phyloP scores from a whole-genome alignment of 2,888 invertebrate species.

The Sminthurides aquaticus region DNA sequence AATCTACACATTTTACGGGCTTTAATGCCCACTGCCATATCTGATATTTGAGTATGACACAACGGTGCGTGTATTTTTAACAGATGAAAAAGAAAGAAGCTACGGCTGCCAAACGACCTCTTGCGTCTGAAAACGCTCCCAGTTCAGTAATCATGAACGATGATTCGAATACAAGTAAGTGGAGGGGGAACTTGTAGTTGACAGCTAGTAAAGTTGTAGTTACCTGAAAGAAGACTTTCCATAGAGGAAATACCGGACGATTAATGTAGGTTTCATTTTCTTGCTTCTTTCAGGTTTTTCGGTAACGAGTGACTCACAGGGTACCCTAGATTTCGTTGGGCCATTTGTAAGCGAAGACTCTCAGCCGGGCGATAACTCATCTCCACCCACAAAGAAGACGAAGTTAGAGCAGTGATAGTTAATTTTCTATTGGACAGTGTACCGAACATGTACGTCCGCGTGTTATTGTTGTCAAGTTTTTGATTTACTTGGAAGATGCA shows the following conservation, averaged over 20 bases:
- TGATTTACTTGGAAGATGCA: no score
- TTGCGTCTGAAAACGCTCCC: constrained; percentile 54
- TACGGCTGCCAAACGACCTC: constrained; percentile 27
- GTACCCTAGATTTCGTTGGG: constrained; percentile 53
- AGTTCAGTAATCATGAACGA: constrained; percentile 61
- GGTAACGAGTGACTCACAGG: constrained; percentile 82
- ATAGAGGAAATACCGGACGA: neutral
- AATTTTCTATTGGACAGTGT: no score
- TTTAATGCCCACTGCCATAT: no score
- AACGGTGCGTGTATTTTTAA: neutral
- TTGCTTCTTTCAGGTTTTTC: constrained; percentile 65
- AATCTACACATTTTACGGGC: no score
- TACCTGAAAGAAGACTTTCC: neutral
- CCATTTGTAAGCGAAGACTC: constrained; percentile 36
- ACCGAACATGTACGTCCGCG: no score
- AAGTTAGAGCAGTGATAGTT: constrained; percentile 18
- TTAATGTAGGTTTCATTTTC: neutral
- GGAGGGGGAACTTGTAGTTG: no score
- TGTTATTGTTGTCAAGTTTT: no score
- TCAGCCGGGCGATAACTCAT: constrained; percentile 34
- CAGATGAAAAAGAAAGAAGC: constrained; percentile 60
- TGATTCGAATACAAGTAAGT: constrained; percentile 85
- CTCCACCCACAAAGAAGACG: constrained; percentile 24
- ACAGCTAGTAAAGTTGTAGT: no score
- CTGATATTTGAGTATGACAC: constrained; percentile 2